phyloP scores from a whole-genome alignment of 2,113 vertebrate species.

The Dromas ardeola region DNA sequence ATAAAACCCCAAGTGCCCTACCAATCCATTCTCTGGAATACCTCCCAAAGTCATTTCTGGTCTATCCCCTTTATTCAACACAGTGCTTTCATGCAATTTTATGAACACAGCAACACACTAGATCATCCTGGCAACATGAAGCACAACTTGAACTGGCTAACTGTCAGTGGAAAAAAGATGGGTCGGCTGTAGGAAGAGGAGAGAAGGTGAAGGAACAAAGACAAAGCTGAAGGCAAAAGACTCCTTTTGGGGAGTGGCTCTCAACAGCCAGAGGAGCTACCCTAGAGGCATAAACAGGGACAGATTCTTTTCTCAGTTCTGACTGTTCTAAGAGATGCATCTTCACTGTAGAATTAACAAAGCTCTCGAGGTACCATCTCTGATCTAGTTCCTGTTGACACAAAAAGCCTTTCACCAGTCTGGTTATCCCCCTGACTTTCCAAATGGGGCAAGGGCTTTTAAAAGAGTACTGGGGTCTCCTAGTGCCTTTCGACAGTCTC shows the following conservation, averaged over 20 bases:
- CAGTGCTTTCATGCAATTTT: not conserved
- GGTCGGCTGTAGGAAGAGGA: not conserved
- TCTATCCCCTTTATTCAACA: not conserved
- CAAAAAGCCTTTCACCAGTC: not conserved
- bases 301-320: not conserved
- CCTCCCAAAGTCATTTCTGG: constrained; percentile 23
- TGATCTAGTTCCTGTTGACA: not conserved
- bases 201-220: not conserved
- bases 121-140: constrained; percentile 46
- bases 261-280: not conserved
- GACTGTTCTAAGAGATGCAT: not conserved
- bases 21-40: constrained; percentile 6
- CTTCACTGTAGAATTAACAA: not conserved
- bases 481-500: not conserved
- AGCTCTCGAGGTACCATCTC: not conserved
- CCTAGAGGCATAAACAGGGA: not conserved
- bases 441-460: not conserved
- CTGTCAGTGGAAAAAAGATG: constrained; percentile 26
- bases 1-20: not conserved
- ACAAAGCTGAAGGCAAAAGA: not conserved
- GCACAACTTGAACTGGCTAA: not conserved
- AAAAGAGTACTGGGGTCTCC: not conserved
- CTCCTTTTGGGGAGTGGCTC: not conserved
- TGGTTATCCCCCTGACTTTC: not conserved
- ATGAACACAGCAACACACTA: not conserved